Percentiles rank a stretch among this genome's conserved stretches.
These are phyloP conservation scores for Apteryx owenii DNA, from an alignment of 2,113 vertebrate species.

Conservation along the genomic window DNA sequence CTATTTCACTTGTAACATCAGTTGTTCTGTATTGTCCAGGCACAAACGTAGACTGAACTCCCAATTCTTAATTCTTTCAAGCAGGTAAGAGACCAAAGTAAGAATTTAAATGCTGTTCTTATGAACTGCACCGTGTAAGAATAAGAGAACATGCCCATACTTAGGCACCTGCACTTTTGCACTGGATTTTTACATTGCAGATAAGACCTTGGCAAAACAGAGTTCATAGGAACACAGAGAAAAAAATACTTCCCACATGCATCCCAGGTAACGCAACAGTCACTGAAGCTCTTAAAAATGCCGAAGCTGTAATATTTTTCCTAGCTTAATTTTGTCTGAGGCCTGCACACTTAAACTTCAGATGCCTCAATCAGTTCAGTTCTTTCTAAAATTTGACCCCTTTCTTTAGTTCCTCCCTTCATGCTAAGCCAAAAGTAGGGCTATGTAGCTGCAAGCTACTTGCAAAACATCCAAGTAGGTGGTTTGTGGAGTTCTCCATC, in stretches of 20 bases:
- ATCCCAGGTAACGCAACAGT: not conserved
- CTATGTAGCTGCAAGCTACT: not conserved
- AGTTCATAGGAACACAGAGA: not conserved
- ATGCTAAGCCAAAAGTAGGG: not conserved
- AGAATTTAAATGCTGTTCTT: not conserved
- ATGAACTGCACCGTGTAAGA: not conserved
- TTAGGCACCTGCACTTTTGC: not conserved
- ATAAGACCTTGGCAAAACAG: not conserved
- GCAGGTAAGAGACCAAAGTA: not conserved
- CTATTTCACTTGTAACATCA: rapidly evolving
- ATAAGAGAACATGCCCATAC: not conserved
- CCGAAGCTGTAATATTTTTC: not conserved
- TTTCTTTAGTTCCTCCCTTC: not conserved
- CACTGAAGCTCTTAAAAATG: not conserved
- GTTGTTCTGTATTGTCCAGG: not conserved
- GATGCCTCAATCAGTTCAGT: not conserved
- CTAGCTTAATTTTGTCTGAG: not conserved
- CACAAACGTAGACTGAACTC: not conserved
- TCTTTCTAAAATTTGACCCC: not conserved
- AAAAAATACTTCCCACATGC: not conserved
- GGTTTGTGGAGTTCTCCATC: not conserved
- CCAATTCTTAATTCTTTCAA: not conserved
- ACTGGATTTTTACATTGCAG: not conserved
- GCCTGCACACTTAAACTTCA: not conserved
- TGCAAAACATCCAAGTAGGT: not conserved